These are phyloP conservation scores for Geotrupes spiniger DNA, from an alignment of 2,888 invertebrate genomes.

Conservation along the genomic window DNA sequence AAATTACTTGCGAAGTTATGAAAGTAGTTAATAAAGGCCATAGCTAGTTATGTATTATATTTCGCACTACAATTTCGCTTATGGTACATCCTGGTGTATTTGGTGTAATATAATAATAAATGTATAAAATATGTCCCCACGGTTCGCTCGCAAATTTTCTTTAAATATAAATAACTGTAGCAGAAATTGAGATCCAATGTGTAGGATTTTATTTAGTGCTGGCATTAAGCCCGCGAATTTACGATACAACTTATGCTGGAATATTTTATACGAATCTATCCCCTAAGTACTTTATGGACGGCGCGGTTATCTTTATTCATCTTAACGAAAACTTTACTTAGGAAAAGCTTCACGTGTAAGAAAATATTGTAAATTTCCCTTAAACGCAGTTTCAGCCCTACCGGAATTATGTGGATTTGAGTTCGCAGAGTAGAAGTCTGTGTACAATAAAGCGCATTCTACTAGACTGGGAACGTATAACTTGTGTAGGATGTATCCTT, in stretches of 20 bases:
- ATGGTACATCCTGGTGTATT: background rate
- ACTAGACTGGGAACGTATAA: too few relatives aligned
- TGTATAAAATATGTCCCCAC: background rate
- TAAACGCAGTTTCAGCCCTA: background rate
- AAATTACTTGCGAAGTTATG: too few relatives aligned
- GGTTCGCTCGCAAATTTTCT: background rate
- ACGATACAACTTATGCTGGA: slow-evolving; percentile 9
- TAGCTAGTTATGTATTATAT: too few relatives aligned
- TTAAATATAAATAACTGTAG: background rate
- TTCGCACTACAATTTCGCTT: too few relatives aligned
- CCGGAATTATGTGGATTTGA: slow-evolving; percentile 2
- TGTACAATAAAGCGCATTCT: too few relatives aligned
- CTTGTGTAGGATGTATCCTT: too few relatives aligned
- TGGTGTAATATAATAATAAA: background rate
- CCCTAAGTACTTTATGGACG: slow-evolving; percentile 10
- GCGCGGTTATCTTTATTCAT: slow-evolving; percentile 13
- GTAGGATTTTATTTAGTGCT: slow-evolving; percentile 9
- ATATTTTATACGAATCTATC: slow-evolving; percentile 17
- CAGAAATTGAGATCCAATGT: background rate
- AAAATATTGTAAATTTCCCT: background rate
- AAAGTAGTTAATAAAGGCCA: too few relatives aligned
- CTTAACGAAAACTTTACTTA: background rate
- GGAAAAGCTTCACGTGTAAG: slow-evolving; percentile 1
- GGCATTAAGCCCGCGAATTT: slow-evolving; percentile 5
- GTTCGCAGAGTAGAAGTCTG: background rate